phyloP scores from a whole-genome alignment of 1,140 invertebrate species.

The Gyrodactylus salaris region DNA sequence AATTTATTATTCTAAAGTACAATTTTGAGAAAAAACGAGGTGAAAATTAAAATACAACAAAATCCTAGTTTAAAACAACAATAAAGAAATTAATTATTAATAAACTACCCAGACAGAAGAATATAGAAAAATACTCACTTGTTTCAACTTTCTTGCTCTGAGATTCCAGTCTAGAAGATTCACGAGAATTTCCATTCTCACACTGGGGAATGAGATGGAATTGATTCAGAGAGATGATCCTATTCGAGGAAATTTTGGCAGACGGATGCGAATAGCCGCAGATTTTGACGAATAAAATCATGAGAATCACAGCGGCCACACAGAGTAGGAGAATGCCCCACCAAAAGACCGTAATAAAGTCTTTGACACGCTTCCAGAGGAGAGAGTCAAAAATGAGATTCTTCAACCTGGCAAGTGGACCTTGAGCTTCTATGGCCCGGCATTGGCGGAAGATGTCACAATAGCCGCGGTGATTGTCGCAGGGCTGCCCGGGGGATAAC shows the following conservation, averaged over 20 bases:
- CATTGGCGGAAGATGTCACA: conserved; percentile 94
- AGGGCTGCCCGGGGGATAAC: conserved; percentile 30
- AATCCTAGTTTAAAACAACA: too few species aligned
- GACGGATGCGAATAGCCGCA: neutral
- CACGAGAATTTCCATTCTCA: too few species aligned
- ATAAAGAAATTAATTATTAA: too few species aligned
- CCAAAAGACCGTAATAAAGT: conserved; percentile 15
- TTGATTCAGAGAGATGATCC: neutral
- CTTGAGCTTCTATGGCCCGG: conserved; percentile 78
- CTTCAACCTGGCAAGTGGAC: conserved; percentile 68
- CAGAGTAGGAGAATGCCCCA: neutral
- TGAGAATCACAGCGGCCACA: neutral
- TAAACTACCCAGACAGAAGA: too few species aligned
- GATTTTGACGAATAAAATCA: neutral
- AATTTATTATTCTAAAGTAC: too few species aligned
- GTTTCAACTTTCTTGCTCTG: too few species aligned
- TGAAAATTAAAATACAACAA: too few species aligned
- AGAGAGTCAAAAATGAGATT: conserved; percentile 68
- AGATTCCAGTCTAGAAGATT: too few species aligned
- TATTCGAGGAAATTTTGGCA: neutral
- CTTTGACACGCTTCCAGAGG: conserved; percentile 29
- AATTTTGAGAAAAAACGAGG: too few species aligned
- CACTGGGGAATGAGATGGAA: too few species aligned
- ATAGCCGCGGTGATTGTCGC: conserved; percentile 71
- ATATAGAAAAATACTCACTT: too few species aligned